Base-by-base conservation (phyloP, 23 tunicate genomes). In the Halocynthia aurantium region DNA sequence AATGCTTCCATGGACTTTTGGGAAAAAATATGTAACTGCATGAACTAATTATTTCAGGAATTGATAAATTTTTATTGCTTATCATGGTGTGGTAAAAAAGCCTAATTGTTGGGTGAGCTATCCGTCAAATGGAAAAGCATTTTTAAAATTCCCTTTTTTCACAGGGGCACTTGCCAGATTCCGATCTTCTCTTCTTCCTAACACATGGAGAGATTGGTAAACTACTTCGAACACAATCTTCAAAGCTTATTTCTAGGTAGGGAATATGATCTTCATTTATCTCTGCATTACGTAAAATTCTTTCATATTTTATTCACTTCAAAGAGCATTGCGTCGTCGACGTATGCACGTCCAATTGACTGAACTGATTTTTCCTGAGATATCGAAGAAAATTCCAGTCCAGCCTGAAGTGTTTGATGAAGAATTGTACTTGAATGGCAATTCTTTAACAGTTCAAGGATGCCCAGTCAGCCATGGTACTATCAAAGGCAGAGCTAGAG, bases 161-260 rank as follows among this genome's bases (percentile, higher is more conserved):
- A 44, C 51, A 82, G 86, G 61, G 57, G 18, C 52, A 7, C 52
- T 20, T 82, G 8, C 86, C 86, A 15, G 86, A 82, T 55, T 71
- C 57, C 9, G 86, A 82, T 51, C 80, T 82, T n/a, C n/a, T 58
- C 51, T 82, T 63, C 56, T 82, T 82, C 6, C 72, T 82, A 8
- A 82, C 86, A 15, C 86, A 82, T 40, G 65, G 62, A 51, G 86
- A 82, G 52, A 62, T 82, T 52, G 72, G 72, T 60, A 72, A 55
- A 61, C 52, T 82, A 58, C 55, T 82, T 10, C 61, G 77, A 50
- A 57, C 61, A 52, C 13, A 51, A 13, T 73, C 86, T 19, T 17
- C 86, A 11, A 40, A 51, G 40, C 51, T 82, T 10, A 61, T 82
- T 60, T 17, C 73, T 10, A 82, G 67, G 86, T 82, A 21, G n/a